A percentile compares a stretch with the other conserved stretches of the same genome.
phyloP scores from a whole-genome alignment of 2,113 vertebrate species.

The Callopanchax toddi region DNA sequence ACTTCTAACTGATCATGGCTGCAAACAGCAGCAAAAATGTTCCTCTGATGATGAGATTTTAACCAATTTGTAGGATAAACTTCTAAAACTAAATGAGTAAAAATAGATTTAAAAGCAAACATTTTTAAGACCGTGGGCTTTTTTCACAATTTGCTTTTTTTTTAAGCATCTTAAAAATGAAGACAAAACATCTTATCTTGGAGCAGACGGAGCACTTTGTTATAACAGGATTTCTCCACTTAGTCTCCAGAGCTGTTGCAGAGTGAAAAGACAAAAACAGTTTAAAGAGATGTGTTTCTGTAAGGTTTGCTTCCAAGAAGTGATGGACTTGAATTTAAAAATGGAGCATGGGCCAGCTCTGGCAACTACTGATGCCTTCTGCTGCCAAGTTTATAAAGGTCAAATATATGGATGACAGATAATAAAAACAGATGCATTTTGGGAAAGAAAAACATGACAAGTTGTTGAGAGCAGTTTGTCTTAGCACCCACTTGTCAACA shows the following conservation, averaged over 20 bases:
- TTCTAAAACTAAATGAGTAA: neutral
- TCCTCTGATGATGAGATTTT: neutral
- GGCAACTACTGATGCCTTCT: neutral
- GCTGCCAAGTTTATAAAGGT: neutral
- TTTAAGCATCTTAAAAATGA: neutral
- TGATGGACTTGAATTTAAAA: neutral
- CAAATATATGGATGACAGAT: neutral
- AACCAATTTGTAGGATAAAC: neutral
- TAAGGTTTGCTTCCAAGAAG: neutral
- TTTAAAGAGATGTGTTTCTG: neutral
- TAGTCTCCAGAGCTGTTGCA: neutral
- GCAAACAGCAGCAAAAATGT: neutral
- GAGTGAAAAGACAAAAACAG: neutral
- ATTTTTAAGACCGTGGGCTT: neutral
- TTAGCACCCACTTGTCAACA: neutral
- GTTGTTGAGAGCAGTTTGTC: neutral
- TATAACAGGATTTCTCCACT: neutral
- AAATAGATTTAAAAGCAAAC: neutral
- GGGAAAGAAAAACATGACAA: neutral
- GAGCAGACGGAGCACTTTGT: neutral
- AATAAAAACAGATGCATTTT: neutral
- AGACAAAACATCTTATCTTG: neutral
- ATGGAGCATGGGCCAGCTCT: neutral
- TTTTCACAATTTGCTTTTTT: neutral
- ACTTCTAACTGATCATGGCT: slow-evolving; percentile 21